Evolutionary conservation across 2,888 invertebrate genomes (phyloP), one percentile per base, ranked within the genome.

Genomic region (Ichneumoninae sp.): DNA sequence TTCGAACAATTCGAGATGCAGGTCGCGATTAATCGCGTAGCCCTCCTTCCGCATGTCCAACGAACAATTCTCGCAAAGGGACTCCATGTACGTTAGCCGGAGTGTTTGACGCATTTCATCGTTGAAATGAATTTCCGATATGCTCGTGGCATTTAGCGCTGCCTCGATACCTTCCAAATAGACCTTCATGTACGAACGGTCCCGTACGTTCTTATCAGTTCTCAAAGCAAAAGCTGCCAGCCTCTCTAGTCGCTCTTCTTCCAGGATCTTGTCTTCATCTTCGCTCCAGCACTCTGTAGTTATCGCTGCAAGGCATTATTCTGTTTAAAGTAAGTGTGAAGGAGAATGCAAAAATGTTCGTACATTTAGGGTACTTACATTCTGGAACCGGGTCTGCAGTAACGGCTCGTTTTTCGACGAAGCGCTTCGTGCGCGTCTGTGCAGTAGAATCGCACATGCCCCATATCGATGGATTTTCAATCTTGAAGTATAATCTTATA

Each of bases 401-500:
- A 57, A 26, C 57, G 10, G 10, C 19, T 26, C 57, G 26, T 57
- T 57, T 57, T 57, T 22, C 10, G 22, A 26, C 6, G 10, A 3
- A 8, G 22, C 13, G 44, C 44, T 13, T 3, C 13, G 10, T 13
- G 26, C 0, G 57, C 57, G 22, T 19, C 26, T 0, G 3, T 1
- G 8, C 57, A 57, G 10, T 10, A 26, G 57, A 57, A 57, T 22
- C 26, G 57, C 57, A 57, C 13, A 10, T 3, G 19, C 26, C 8
- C 52, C 16, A 19, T 22, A 1, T 26, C 13, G 57, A 63, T 1
- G 76, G 77, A 26, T 71, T 13, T 16, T 26, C 13, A n/a, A 71
- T 26, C 10, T 44, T 71, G 33, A 76, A 82, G 66, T 60, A 66
- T n/a, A 76, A 57, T 22, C 52, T 77, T 10, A 66, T 66, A 19